Percentiles rank a stretch among this genome's conserved stretches.
Conservation (phyloP, 2,888 invertebrate genomes). For the Coenonympha glycerion region DNA sequence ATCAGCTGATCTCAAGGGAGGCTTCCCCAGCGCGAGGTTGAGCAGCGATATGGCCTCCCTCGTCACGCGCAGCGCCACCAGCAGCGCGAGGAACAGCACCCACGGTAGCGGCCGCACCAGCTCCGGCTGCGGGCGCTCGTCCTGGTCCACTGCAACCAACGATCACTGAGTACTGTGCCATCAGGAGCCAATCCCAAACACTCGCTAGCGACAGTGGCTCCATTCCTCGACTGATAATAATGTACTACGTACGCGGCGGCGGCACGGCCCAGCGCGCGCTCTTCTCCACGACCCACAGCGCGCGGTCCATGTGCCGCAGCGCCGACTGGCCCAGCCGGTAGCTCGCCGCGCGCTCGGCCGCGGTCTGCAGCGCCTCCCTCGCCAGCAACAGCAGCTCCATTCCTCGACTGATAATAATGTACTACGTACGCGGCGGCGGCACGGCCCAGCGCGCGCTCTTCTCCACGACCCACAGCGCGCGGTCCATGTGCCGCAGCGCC, state of each 20-base stretch:
- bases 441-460: conserved; percentile 77
- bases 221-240: no score
- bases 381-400: no score
- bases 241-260: no score
- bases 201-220: no score
- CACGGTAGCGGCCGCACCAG: conserved; percentile 76
- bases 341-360: no score
- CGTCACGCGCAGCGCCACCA: conserved; percentile 61
- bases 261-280: no score
- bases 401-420: no score
- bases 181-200: no score
- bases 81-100: conserved; percentile 70
- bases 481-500: conserved; percentile 60
- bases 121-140: conserved; percentile 68
- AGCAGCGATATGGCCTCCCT: conserved; percentile 64
- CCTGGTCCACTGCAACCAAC: conserved; percentile 59
- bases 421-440: conserved; percentile 60
- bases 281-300: no score
- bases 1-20: conserved; percentile 66
- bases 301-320: no score
- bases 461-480: conserved; percentile 70
- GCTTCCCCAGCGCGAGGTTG: conserved; percentile 65
- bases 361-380: no score
- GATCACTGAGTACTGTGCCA: not conserved
- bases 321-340: no score